A percentile compares a stretch with the other conserved stretches of the same genome.
phyloP scores from a whole-genome alignment of 1,140 invertebrate genomes.

The Aphis gossypii region DNA sequence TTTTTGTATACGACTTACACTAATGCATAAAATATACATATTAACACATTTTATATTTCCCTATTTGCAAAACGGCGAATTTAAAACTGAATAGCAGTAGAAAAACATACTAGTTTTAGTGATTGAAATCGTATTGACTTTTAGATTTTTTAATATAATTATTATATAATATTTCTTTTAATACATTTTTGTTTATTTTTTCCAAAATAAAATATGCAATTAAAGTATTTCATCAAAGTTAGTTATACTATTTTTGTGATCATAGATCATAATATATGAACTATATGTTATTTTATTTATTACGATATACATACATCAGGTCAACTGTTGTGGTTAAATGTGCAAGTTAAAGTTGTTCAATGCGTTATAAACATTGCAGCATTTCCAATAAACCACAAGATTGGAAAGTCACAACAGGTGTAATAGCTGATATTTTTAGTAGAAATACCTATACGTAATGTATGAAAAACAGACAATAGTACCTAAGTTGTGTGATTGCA shows the following conservation, averaged over 20 bases:
- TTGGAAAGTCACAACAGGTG: neutral
- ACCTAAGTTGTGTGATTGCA: neutral
- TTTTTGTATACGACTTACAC: neutral
- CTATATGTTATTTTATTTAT: neutral
- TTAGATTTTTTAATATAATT: neutral
- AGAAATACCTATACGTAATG: neutral
- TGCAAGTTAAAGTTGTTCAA: neutral
- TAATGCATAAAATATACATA: neutral
- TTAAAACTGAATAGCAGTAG: neutral
- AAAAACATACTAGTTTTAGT: neutral
- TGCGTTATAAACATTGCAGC: neutral
- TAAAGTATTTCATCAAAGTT: neutral
- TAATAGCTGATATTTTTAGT: neutral
- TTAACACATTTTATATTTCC: neutral
- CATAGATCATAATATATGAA: neutral
- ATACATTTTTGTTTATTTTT: neutral
- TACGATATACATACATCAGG: neutral
- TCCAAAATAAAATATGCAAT: neutral
- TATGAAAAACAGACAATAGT: neutral
- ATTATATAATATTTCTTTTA: neutral
- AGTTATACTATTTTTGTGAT: neutral
- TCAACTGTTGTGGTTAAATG: neutral
- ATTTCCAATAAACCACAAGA: neutral
- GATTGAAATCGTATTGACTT: neutral
- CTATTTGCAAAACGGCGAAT: neutral